phyloP scores from a whole-genome alignment of 2,888 invertebrate species.

The Macrophya annulata region DNA sequence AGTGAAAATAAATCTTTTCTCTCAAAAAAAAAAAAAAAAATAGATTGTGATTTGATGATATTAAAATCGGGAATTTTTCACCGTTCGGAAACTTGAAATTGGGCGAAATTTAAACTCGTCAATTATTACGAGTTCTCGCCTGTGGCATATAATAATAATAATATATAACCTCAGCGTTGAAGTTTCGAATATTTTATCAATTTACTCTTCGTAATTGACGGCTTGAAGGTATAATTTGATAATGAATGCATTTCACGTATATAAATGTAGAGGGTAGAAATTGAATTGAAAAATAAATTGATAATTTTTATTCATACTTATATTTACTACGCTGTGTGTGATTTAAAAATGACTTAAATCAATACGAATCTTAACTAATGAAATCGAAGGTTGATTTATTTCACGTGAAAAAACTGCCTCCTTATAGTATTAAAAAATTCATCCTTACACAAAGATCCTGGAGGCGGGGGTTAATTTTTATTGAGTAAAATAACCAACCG shows the following conservation, averaged over 20 bases:
- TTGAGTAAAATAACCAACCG: neutral
- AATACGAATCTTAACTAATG: neutral
- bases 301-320: constrained; percentile 1
- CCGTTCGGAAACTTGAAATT: too few species aligned
- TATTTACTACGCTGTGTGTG: neutral
- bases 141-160: neutral
- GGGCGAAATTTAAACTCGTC: neutral
- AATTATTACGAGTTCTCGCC: neutral
- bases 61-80: too few species aligned
- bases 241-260: neutral
- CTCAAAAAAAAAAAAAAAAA: too few species aligned
- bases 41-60: too few species aligned
- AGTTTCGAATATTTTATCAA: constrained; percentile 33
- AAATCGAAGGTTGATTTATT: neutral
- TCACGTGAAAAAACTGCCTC: neutral
- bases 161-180: neutral
- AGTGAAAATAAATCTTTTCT: too few species aligned
- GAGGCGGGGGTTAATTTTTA: neutral
- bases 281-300: constrained; percentile 1
- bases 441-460: neutral
- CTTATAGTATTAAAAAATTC: neutral
- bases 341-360: neutral
- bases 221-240: constrained; percentile 5
- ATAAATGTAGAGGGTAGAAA: neutral
- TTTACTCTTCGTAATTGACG: constrained; percentile 2